Evolutionary conservation across 92 coral and sea anemone genomes (phyloP), one percentile per base, ranked within the genome.

Genomic region (Epizoanthus scotinus): DNA sequence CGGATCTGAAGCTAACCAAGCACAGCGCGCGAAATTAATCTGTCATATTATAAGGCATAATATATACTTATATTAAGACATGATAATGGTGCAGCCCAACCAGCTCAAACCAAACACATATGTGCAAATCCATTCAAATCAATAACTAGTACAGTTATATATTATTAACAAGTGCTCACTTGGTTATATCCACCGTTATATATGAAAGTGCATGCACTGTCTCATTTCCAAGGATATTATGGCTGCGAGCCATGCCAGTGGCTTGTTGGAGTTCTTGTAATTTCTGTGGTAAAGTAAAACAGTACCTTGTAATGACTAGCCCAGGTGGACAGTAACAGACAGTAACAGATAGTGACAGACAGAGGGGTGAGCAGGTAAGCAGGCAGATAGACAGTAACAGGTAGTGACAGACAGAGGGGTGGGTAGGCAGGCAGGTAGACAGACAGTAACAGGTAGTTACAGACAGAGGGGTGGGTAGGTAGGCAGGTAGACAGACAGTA

Each of bases 211-310:
- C 84, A 58, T 86, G 97, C 18, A 96, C 98, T 28, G 99, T 96
- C 82, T 93, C 96, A 73, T 92, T 88, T 59, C 94, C 99, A 62
- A 96, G 83, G 49, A 96, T 91, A 75, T 96, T 96, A 84, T 96
- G 97, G 82, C 91, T 93, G 68, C 94, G 92, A 8, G 98, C 99
- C 98, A 93, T 96, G 34, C 88, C 86, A 21, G 90, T 79, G 0
- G 97, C 88, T 21, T 92, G 91, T 36, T 86, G 90, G 26, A 93
- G 85, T 54, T 93, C 98, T 47, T 89, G 94, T 53, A 85, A 84
- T 73, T 85, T 89, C 99, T 96, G 50, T 5, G 27, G 8, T n/a
- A 18, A 49, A 10, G 28, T 3, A 28, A 20, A 17, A 18, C 28
- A n/a, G 15, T 42, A 49, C 3, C 12, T 5, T 49, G 0, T 8